Evolutionary conservation across 1,140 invertebrate genomes (phyloP).

Genomic region (Saccostrea echinata): DNA sequence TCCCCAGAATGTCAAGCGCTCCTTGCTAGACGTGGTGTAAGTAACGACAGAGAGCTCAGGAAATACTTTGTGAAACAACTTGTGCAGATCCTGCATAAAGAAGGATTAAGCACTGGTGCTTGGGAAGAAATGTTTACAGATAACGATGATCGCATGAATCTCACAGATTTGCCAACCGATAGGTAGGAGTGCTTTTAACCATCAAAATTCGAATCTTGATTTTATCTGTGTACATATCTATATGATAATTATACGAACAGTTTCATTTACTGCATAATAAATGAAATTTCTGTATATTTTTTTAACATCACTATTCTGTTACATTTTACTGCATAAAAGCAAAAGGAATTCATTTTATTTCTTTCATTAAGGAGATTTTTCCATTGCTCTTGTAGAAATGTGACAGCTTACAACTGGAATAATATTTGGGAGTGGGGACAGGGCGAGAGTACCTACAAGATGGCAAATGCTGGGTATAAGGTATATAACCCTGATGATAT

Average conservation of each 20-base stretch:
- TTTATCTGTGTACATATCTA: constrained; percentile 54
- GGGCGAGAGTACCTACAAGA: constrained; percentile 60
- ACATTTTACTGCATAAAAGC: no score
- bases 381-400: constrained; percentile 59
- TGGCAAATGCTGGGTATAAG: constrained; percentile 71
- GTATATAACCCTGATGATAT: no score
- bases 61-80: constrained; percentile 63
- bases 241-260: constrained; percentile 65
- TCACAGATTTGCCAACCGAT: not conserved
- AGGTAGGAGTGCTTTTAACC: constrained; percentile 49
- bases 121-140: constrained; percentile 69
- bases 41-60: constrained; percentile 42
- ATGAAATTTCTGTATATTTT: no score
- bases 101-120: constrained; percentile 64
- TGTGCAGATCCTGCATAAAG: constrained; percentile 57
- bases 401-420: constrained; percentile 71
- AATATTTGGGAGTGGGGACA: constrained; percentile 77
- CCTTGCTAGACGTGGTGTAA: constrained; percentile 36
- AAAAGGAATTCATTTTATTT: constrained; percentile 65
- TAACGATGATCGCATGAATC: constrained; percentile 43
- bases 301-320: no score
- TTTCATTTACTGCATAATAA: no score
- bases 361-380: not conserved
- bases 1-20: constrained; percentile 65
- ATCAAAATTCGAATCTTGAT: constrained; percentile 58